Base-by-base conservation (phyloP, 2,113 vertebrate species). In the Apistogramma diplotaenia region DNA sequence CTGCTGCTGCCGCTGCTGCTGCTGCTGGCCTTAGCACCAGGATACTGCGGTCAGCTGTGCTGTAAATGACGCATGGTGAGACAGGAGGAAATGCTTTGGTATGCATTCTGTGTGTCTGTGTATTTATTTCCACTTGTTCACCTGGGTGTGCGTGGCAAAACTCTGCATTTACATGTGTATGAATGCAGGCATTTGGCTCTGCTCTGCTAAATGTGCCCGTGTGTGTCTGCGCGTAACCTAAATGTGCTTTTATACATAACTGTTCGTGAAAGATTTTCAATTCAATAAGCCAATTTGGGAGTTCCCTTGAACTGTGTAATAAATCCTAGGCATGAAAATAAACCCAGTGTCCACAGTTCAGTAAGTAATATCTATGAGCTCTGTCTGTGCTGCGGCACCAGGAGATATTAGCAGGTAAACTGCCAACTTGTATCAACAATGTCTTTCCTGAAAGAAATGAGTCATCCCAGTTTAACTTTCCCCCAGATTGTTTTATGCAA, bases 271-370 rank as follows among this genome's bases (percentile, higher is more conserved):
- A 79, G 78, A 83, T 84, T 80, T 61, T 78, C 72, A 57, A 23
- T 88, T 86, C 82, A 87, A 84, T 53, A 74, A 65, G 74, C 81
- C 37, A 72, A 81, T 73, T 75, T 75, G 83, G 91, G 87, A 86
- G 84, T 92, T 91, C 75, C 85, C 85, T 57, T 11, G 53, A 13
- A 65, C 79, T 84, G 87, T 89, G 79, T 83, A 78, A 90, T 93
- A 90, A 91, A 91, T 92, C 80, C 27, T 76, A 37, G 72, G 83
- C 83, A 81, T 81, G 74, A 92, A 92, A 91, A 90, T 82, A 88
- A 91, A 85, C 80, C 76, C 31, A 5, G 15, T 72, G 70, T 90
- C 86, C 70, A 74, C 77, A 90, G 84, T 78, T 83, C 70, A 83
- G 71, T 74, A 73, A 74, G 79, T 78, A 82, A 83, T 85, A 61